phyloP scores from a whole-genome alignment of 2,113 vertebrate species.

The Dendrocopos noguchii region DNA sequence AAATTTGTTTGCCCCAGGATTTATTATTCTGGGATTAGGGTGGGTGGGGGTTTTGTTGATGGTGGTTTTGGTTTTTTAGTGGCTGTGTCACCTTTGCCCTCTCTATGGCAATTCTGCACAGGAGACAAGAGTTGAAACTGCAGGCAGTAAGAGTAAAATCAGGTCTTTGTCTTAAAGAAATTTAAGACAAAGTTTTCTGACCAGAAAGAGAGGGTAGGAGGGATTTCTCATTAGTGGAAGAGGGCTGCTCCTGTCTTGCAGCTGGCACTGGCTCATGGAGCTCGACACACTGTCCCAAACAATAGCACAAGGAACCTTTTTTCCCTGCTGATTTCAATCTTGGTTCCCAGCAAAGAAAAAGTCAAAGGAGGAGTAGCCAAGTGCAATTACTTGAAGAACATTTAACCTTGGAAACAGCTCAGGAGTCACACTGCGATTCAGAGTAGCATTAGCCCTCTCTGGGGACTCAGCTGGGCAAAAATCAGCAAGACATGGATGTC shows the following conservation, averaged over 20 bases:
- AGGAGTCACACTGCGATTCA: not conserved
- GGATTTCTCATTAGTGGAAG: slow-evolving; percentile 29
- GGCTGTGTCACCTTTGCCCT: not conserved
- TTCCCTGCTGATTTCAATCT: not conserved
- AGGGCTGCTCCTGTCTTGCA: not conserved
- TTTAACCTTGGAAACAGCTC: not conserved
- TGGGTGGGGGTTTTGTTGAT: no score
- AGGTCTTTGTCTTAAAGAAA: slow-evolving; percentile 44
- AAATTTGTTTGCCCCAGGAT: not conserved
- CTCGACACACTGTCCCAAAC: not conserved
- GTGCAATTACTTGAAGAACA: not conserved
- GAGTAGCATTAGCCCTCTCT: not conserved
- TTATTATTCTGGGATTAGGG: not conserved
- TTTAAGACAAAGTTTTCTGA: slow-evolving; percentile 15
- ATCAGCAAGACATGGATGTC: not conserved
- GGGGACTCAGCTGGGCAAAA: not conserved
- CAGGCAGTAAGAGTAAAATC: not conserved
- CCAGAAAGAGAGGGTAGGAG: not conserved
- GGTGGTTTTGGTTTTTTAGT: not conserved
- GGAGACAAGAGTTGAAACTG: not conserved
- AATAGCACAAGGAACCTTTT: slow-evolving; percentile 6
- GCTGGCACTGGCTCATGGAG: not conserved
- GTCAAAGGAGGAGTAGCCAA: not conserved
- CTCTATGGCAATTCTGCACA: not conserved
- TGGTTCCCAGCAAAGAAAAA: not conserved